phyloP scores from a whole-genome alignment of 1,140 invertebrate genomes.

The Solenopsis fugax region DNA sequence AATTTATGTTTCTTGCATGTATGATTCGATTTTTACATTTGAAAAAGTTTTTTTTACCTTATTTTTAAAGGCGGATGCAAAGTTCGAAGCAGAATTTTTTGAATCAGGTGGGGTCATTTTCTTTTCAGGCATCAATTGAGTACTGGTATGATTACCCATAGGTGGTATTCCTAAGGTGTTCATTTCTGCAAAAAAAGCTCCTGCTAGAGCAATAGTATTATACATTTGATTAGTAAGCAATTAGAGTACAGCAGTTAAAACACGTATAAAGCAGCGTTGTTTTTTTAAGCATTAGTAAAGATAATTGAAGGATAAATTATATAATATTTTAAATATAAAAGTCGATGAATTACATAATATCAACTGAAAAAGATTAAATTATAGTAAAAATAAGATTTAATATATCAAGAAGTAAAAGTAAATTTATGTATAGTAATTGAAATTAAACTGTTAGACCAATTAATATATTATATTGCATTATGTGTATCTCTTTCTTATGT shows the following conservation, averaged over 20 bases:
- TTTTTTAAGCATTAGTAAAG: background rate
- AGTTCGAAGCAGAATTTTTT: constrained; percentile 87
- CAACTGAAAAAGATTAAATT: background rate
- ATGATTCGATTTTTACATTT: background rate
- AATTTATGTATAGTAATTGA: background rate
- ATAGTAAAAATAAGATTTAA: constrained; percentile 14
- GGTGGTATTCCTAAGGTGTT: constrained; percentile 82
- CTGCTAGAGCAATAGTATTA: constrained; percentile 81
- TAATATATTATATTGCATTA: background rate
- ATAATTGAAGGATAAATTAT: no score
- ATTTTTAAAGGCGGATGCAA: constrained; percentile 90
- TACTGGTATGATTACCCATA: constrained; percentile 81
- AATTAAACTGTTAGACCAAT: constrained; percentile 17
- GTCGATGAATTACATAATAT: background rate
- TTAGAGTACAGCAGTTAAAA: constrained; percentile 72
- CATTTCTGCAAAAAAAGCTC: constrained; percentile 86
- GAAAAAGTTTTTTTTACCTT: constrained; percentile 83
- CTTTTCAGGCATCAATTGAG: constrained; percentile 82
- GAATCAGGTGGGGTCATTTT: constrained; percentile 86
- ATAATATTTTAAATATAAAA: background rate
- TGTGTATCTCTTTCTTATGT: background rate
- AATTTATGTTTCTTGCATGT: background rate
- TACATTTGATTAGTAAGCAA: constrained; percentile 80
- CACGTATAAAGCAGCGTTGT: constrained; percentile 26
- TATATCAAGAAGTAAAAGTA: background rate